Percentiles rank a stretch among this genome's conserved stretches.
Conservation (phyloP, 2,797 vertebrate species). For the Anguilla anguilla region DNA sequence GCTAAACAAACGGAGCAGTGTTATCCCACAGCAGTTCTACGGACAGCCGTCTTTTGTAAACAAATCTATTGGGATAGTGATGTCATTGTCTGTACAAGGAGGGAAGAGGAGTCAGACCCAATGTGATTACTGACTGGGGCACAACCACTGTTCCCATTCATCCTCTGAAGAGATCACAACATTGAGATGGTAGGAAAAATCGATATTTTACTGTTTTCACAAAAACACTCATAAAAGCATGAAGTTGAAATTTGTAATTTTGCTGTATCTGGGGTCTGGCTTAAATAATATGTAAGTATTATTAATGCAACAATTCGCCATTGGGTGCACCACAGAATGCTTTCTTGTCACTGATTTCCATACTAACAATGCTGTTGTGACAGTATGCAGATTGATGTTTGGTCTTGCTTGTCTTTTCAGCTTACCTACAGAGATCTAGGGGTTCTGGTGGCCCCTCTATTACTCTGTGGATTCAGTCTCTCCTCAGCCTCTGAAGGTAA, state of each 20-base stretch:
- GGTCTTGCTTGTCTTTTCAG: constrained; percentile 31
- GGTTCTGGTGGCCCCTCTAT: constrained; percentile 34
- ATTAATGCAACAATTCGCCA: neutral
- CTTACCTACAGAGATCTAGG: constrained; percentile 31
- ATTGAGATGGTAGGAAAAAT: constrained; percentile 60
- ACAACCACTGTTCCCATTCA: neutral
- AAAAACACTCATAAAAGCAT: neutral
- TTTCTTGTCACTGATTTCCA: neutral
- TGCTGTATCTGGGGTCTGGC: neutral
- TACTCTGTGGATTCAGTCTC: constrained; percentile 45
- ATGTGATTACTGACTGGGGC: neutral
- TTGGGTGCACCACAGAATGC: neutral
- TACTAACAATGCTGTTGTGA: neutral
- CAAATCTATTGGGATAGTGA: constrained; percentile 46
- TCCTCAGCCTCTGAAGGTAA: constrained; percentile 59
- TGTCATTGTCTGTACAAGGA: constrained; percentile 62
- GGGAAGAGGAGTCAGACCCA: constrained; percentile 55
- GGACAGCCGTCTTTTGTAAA: constrained; percentile 65
- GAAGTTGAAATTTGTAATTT: neutral
- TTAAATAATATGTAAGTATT: neutral
- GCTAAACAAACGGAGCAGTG: constrained; percentile 13
- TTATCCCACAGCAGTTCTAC: constrained; percentile 32
- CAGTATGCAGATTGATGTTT: neutral
- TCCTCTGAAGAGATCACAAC: constrained; percentile 2
- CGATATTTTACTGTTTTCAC: neutral